Conservation (phyloP, 1,140 invertebrate genomes). For the Drosophila fuyamai region DNA sequence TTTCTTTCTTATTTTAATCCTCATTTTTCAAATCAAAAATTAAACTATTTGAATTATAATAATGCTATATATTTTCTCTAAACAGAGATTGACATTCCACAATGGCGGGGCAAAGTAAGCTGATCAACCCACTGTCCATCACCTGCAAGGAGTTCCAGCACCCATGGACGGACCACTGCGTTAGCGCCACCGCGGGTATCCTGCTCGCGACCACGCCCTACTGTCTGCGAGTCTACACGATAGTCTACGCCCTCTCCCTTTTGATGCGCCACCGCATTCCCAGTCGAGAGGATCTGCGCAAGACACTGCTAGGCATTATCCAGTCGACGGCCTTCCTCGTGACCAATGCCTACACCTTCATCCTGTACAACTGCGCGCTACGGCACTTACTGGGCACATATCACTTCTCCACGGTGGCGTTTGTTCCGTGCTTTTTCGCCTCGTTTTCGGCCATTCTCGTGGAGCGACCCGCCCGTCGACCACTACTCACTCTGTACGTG, state of each 20-base stretch:
- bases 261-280: slow-evolving; percentile 89
- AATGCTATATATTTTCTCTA: no score
- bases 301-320: slow-evolving; percentile 88
- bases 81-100: slow-evolving; percentile 1
- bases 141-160: slow-evolving; percentile 91
- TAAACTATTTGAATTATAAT: no score
- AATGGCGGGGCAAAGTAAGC: slow-evolving; percentile 90
- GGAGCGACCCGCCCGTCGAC: slow-evolving; percentile 90
- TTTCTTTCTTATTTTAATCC: no score
- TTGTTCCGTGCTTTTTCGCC: slow-evolving; percentile 90
- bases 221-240: slow-evolving; percentile 90
- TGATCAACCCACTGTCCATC: slow-evolving; percentile 77
- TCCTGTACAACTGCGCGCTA: slow-evolving; percentile 89
- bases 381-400: slow-evolving; percentile 89
- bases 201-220: slow-evolving; percentile 88
- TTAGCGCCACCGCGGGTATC: slow-evolving; percentile 88
- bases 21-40: no score
- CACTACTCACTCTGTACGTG: slow-evolving; percentile 91
- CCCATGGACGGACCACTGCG: slow-evolving; percentile 91
- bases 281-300: slow-evolving; percentile 87
- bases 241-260: slow-evolving; percentile 91
- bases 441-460: slow-evolving; percentile 90
- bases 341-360: slow-evolving; percentile 90
- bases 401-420: slow-evolving; percentile 89
- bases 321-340: slow-evolving; percentile 92